Percentiles rank a stretch among this genome's conserved stretches.
Evolutionary conservation across 2,888 invertebrate genomes (phyloP).

Genomic region (Drosophila planitibia): DNA sequence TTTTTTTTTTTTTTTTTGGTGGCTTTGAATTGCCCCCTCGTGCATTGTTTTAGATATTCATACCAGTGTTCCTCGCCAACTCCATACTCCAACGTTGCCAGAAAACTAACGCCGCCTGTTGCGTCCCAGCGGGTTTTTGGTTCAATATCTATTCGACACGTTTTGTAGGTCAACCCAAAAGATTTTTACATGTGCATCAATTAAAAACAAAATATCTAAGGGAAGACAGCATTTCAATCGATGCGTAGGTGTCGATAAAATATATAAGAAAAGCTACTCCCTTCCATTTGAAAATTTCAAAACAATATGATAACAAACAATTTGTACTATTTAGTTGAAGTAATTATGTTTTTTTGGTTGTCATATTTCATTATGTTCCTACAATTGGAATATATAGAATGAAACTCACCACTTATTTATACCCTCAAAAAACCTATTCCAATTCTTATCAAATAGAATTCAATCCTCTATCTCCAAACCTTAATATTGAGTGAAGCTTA

Average conservation of each 20-base stretch:
- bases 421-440: background rate
- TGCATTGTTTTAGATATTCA: constrained; percentile 48
- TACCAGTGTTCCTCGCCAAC: background rate
- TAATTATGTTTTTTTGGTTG: background rate
- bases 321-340: background rate
- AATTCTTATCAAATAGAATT: background rate
- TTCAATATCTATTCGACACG: constrained; percentile 52
- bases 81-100: background rate
- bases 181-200: constrained; percentile 66
- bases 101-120: constrained; percentile 63
- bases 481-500: constrained; percentile 40
- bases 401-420: background rate
- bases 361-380: background rate
- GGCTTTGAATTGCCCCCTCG: constrained; percentile 46
- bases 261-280: background rate
- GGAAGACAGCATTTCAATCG: constrained; percentile 8
- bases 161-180: constrained; percentile 64
- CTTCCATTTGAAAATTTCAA: background rate
- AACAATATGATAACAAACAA: constrained; percentile 1
- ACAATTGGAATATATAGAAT: background rate
- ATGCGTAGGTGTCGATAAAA: constrained; percentile 27
- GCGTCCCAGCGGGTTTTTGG: constrained; percentile 67
- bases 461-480: background rate
- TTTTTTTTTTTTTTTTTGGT: constrained; percentile 13
- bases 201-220: constrained; percentile 53